These are phyloP conservation scores for Tubulanus polymorphus DNA, from an alignment of 2,888 invertebrate species.

Conservation along the genomic window DNA sequence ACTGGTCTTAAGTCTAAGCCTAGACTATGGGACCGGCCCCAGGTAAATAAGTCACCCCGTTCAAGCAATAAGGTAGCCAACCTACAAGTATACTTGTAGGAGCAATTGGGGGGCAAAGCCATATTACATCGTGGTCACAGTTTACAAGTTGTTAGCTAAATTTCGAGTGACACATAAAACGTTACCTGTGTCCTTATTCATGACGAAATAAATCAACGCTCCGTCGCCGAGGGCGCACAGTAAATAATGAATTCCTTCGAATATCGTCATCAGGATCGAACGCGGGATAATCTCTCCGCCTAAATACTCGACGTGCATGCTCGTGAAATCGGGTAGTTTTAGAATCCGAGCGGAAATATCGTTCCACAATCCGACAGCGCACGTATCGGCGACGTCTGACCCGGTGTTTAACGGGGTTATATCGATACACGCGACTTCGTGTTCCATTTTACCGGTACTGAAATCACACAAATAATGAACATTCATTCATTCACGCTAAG, in stretches of 20 bases:
- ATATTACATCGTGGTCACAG: no score
- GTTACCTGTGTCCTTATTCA: constrained; percentile 61
- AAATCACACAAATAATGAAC: constrained; percentile 10
- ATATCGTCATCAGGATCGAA: constrained; percentile 88
- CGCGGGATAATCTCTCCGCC: constrained; percentile 96
- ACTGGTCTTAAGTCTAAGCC: no score
- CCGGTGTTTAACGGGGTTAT: constrained; percentile 65
- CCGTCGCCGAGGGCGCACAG: constrained; percentile 88
- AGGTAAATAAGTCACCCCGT: no score
- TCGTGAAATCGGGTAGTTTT: constrained; percentile 72
- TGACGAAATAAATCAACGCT: constrained; percentile 90
- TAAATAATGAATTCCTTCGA: constrained; percentile 74
- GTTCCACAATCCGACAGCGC: constrained; percentile 95
- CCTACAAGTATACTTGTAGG: no score
- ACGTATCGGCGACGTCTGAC: constrained; percentile 55
- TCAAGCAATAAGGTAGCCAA: no score
- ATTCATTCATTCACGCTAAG: background rate
- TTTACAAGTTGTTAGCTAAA: no score
- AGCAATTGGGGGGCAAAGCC: no score
- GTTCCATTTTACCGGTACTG: constrained; percentile 65
- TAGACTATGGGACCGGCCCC: no score
- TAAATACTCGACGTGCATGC: constrained; percentile 80
- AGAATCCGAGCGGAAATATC: constrained; percentile 90
- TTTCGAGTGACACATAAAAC: constrained; percentile 1
- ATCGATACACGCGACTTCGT: constrained; percentile 95